Conservation (phyloP, 2,113 vertebrate species). For the Pachypanchax playfairii region DNA sequence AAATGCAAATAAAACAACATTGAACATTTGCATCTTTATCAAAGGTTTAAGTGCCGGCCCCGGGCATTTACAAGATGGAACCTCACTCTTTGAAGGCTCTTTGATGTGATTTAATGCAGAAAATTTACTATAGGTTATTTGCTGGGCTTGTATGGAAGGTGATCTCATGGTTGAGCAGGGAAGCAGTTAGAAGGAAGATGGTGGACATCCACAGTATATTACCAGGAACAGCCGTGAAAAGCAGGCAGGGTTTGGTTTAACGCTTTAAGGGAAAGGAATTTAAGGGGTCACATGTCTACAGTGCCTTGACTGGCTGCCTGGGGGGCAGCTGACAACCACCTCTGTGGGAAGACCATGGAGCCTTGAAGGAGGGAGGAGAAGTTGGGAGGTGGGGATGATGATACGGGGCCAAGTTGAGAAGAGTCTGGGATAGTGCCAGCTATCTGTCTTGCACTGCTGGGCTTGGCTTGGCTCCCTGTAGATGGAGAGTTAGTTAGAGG, state of each 20-base stretch:
- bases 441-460: conserved; percentile 73
- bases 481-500: conserved; percentile 78
- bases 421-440: conserved; percentile 72
- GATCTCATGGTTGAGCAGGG: conserved; percentile 39
- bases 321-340: conserved; percentile 50
- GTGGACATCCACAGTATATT: conserved; percentile 15
- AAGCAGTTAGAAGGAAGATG: conserved; percentile 33
- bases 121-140: conserved; percentile 55
- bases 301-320: conserved; percentile 49
- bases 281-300: conserved; percentile 28
- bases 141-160: conserved; percentile 35
- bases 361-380: conserved; percentile 52
- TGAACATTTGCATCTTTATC: conserved; percentile 33
- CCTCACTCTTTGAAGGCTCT: conserved; percentile 58
- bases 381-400: conserved; percentile 61
- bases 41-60: conserved; percentile 43
- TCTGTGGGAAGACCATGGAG: conserved; percentile 56
- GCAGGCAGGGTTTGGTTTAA: conserved; percentile 45
- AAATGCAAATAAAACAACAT: conserved; percentile 49
- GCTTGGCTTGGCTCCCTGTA: conserved; percentile 70
- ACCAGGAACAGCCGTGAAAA: conserved; percentile 33
- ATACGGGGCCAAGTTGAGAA: conserved; percentile 64
- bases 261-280: conserved; percentile 33
- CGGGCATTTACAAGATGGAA: conserved; percentile 42
- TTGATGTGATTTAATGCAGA: conserved; percentile 58